Base-by-base conservation (phyloP, 2,113 vertebrate species). In the Paralichthys olivaceus region DNA sequence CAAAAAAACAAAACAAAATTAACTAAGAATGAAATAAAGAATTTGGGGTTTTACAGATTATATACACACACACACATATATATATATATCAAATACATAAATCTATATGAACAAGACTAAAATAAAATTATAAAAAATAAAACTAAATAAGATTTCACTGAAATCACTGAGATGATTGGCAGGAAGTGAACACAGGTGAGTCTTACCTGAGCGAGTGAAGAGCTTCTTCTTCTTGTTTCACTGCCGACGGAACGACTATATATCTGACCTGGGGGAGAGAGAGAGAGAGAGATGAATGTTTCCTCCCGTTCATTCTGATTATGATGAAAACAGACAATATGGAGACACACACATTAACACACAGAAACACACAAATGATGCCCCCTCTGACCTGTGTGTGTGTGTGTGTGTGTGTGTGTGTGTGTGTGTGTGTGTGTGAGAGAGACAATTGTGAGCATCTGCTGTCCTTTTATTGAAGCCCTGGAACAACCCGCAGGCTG, bases 401-500 rank as follows among this genome's bases (percentile, higher is more conserved):
- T 32, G 45, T 67, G 55, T 34, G 40, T 60, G 26, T 13, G 59
- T 53, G 57, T 63, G 72, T 66, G 71, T 53, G 51, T 26, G 47
- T 55, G 45, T 43, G 73, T 61, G 37, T 40, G 37, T 40, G 37
- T 40, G 37, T 40, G 37, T 40, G 7, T 40, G 37, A 40, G 37
- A 40, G 40, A 45, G 43, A 40, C 11, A 87, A 90, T 89, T 93
- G 85, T 85, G 70, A 79, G 86, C 75, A 84, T 92, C 89, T 91
- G 91, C 72, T 88, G 71, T 75, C 77, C 87, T 90, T 81, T 88
- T 90, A 88, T 90, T 87, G 88, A 69, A 80, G 73, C 77, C 76
- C 75, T 85, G 85, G 77, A 89, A 89, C 86, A 84, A 88, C 84
- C 91, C 91, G 88, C 69, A 89, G 91, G 90, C 82, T 81, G 81